phyloP scores from a whole-genome alignment of 2,797 vertebrate genomes.

The Prunella strophiata region DNA sequence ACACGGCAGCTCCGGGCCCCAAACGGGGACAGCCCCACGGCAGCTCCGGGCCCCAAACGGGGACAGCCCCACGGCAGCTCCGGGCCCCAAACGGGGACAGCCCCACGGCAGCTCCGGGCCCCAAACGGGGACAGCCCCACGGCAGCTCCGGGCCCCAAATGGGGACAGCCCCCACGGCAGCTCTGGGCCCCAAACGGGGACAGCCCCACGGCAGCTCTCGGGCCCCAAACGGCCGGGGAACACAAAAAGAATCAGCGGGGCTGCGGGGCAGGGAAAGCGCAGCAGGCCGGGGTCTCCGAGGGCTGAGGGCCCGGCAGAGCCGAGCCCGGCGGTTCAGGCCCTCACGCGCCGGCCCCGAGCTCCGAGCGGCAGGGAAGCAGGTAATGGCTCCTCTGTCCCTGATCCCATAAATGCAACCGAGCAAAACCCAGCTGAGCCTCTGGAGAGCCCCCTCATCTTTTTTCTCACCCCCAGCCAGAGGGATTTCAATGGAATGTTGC shows the following conservation, averaged over 20 bases:
- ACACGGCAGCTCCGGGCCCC: no score
- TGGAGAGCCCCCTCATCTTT: background rate
- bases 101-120: no score
- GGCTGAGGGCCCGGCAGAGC: background rate
- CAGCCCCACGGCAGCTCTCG: fast-evolving
- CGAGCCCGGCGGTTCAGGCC: fast-evolving
- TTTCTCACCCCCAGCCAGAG: background rate
- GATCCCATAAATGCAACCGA: background rate
- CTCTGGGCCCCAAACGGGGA: fast-evolving
- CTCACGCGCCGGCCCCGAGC: background rate
- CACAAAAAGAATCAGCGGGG: background rate
- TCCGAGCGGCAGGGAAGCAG: background rate
- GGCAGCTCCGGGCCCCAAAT: no score
- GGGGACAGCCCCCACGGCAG: no score
- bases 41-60: no score
- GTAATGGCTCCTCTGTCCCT: background rate
- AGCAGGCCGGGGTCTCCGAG: no score
- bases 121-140: no score
- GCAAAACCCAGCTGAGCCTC: background rate
- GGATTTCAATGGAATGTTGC: background rate
- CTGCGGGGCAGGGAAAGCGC: background rate
- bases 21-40: no score
- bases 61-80: no score
- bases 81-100: no score
- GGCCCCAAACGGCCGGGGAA: fast-evolving